Percentiles rank a stretch among this genome's conserved stretches.
phyloP scores from a whole-genome alignment of 2,888 invertebrate genomes.

The Agriopis marginaria region DNA sequence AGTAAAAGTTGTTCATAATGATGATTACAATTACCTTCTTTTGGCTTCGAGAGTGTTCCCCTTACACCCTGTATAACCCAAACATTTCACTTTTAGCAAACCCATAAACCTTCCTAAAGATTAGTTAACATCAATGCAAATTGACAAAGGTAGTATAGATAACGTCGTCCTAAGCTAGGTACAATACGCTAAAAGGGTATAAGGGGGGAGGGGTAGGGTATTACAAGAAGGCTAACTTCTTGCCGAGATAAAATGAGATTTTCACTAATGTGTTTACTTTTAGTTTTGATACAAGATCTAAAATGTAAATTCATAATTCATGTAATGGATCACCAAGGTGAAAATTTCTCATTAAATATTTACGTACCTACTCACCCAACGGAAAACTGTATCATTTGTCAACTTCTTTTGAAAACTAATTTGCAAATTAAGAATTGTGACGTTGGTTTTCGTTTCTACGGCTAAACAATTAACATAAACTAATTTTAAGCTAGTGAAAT shows the following conservation, averaged over 20 bases:
- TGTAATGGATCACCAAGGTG: neutral
- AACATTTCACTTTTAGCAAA: neutral
- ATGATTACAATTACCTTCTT: too few species aligned
- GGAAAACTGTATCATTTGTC: neutral
- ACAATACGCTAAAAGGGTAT: neutral
- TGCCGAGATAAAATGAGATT: neutral
- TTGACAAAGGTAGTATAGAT: neutral
- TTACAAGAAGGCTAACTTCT: neutral
- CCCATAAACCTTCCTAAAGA: neutral
- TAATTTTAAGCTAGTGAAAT: conserved; percentile 21
- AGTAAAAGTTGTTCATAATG: too few species aligned
- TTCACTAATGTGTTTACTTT: neutral
- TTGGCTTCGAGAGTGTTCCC: too few species aligned
- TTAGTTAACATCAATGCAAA: neutral
- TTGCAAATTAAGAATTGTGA: neutral
- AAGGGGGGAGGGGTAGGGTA: too few species aligned
- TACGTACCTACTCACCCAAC: neutral
- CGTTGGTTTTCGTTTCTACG: conserved; percentile 7
- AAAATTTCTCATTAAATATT: neutral
- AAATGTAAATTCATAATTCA: neutral
- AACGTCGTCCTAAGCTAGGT: neutral
- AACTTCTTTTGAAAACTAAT: conserved; percentile 6
- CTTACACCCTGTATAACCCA: too few species aligned
- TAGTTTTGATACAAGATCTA: neutral
- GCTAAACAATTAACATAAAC: conserved; percentile 3